These are phyloP conservation scores for Heliconius ismenius DNA, from an alignment of 2,888 invertebrate species.

Conservation along the genomic window DNA sequence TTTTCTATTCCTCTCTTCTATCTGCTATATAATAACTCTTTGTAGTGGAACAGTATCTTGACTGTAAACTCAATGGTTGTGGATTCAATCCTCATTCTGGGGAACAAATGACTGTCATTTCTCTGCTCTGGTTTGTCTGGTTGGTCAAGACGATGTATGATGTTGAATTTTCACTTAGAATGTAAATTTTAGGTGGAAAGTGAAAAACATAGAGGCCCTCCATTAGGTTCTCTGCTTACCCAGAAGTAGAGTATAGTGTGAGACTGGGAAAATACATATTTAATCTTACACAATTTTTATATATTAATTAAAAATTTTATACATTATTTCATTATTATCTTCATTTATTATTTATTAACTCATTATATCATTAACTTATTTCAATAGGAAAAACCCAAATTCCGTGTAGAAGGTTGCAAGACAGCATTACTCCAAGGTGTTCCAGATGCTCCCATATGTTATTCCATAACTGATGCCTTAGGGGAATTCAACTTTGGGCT, in stretches of 20 bases:
- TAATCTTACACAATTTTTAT: neutral
- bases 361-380: constrained; percentile 11
- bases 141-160: no score
- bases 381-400: constrained; percentile 68
- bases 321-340: neutral
- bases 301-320: neutral
- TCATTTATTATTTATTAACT: neutral
- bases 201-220: no score
- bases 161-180: no score
- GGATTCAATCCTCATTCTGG: no score
- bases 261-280: neutral
- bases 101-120: no score
- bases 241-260: neutral
- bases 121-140: no score
- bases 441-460: constrained; percentile 86
- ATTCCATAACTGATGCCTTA: constrained; percentile 85
- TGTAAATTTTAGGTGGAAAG: no score
- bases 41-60: no score
- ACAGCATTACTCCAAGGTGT: constrained; percentile 82
- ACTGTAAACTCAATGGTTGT: no score
- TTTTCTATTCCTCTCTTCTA: no score
- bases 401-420: constrained; percentile 81
- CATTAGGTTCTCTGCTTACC: neutral
- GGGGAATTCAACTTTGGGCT: constrained; percentile 91
- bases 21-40: no score